Evolutionary conservation across 2,797 vertebrate genomes (phyloP).

Genomic region (Cichlasoma orientale): DNA sequence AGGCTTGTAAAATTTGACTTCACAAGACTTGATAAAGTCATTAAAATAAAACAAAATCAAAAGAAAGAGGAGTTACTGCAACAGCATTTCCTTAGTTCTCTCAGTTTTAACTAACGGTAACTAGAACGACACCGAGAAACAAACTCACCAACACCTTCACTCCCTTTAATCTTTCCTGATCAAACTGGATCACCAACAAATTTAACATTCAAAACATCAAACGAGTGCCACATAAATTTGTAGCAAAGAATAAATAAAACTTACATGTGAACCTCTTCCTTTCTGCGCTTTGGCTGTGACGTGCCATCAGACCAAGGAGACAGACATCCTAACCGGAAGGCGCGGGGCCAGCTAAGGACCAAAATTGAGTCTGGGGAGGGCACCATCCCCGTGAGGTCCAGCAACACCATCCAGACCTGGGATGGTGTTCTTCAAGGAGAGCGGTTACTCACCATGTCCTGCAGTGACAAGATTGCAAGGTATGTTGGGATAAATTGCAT

Average conservation of each 20-base stretch:
- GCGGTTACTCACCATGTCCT: conserved; percentile 96
- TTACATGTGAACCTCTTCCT: background rate
- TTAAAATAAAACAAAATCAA: background rate
- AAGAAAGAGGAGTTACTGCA: background rate
- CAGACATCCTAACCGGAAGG: conserved; percentile 95
- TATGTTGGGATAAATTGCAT: conserved; percentile 47
- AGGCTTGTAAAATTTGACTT: background rate
- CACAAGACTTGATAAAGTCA: background rate
- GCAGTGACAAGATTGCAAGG: conserved; percentile 98
- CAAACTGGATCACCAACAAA: background rate
- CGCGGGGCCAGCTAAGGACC: conserved; percentile 92
- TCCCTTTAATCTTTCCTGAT: background rate
- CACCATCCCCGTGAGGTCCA: conserved; percentile 94
- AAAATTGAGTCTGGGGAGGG: conserved; percentile 98
- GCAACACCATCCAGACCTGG: conserved; percentile 95
- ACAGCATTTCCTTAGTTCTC: background rate
- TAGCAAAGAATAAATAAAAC: background rate
- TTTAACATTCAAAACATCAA: background rate
- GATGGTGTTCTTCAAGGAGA: conserved; percentile 95
- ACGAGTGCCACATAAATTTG: background rate
- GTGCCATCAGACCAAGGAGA: conserved; percentile 89
- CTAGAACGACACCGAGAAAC: background rate
- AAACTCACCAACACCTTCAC: background rate
- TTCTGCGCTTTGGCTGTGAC: background rate
- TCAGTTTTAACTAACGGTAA: background rate